Evolutionary conservation across 2,797 vertebrate genomes (phyloP), one percentile per base, ranked within the genome.

Genomic region (Argyrosomus regius): DNA sequence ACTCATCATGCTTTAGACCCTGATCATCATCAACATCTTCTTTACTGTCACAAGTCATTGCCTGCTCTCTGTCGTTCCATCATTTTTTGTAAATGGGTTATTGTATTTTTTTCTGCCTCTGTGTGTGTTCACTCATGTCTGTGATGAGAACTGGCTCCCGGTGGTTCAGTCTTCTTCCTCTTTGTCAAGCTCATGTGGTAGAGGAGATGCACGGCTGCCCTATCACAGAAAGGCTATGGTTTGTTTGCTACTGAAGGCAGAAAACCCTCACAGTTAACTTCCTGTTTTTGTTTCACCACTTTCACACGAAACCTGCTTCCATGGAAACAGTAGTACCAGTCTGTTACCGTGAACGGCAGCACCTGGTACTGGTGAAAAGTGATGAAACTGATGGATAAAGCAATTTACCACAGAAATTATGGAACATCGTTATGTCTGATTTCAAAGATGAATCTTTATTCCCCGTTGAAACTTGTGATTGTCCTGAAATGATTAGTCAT

Each of bases 281-380:
- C 90, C 89, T 94, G 92, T 93, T 93, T 89, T 90, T 82, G 83
- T 87, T 70, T 70, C 39, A 22, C 45, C 13, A 63, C 67, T 50
- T 68, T 82, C 56, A 71, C 73, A 64, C 11, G 7, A 48, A n/a
- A 20, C 14, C 3, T 13, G 43, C 78, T 87, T 81, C 80, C 65
- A 49, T 83, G 72, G 81, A 82, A 79, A 78, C 53, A 4, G 0
- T 43, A 24, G 35, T 65, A 26, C 24, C 60, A 16, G 4, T 41
- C 6, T 9, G n/a, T 80, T 62, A n/a, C 56, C 71, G 54, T 74
- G 53, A 53, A 56, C 31, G 43, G 28, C 68, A 39, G 53, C 18
- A 16, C 31, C 31, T 35, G 31, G 31, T 35, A 35, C 31, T 35
- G 31, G 6, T 35, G 31, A 62, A 73, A 53, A 16, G 13, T 35